Evolutionary conservation across 2,888 invertebrate species (phyloP).

Genomic region (Hoplodrina ambigua): DNA sequence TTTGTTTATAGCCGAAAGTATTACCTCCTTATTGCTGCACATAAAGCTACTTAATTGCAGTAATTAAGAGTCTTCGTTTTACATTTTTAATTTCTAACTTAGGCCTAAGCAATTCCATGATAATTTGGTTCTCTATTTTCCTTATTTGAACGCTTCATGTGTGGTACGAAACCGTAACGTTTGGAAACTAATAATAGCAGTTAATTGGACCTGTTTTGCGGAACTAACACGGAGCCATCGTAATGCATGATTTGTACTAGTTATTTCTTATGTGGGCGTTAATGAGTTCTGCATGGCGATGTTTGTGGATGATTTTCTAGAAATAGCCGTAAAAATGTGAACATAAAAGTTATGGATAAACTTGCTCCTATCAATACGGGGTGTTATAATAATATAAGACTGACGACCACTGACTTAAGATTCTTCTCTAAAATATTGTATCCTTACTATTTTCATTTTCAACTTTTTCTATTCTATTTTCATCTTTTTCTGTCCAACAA

Average conservation of each 20-base stretch:
- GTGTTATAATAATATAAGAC: too few relatives aligned
- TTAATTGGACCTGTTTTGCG: constrained; percentile 53
- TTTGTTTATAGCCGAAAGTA: constrained; percentile 13
- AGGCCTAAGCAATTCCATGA: constrained; percentile 2
- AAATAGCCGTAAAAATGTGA: constrained; percentile 4
- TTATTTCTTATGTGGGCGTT: constrained; percentile 18
- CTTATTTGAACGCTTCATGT: constrained; percentile 29
- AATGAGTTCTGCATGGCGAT: constrained; percentile 22
- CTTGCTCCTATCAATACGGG: too few relatives aligned
- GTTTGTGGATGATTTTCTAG: constrained; percentile 10
- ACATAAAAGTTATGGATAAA: too few relatives aligned
- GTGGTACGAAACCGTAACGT: constrained; percentile 21
- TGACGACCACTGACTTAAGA: too few relatives aligned
- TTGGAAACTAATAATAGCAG: constrained; percentile 47
- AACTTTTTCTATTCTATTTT: too few relatives aligned
- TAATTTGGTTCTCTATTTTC: constrained; percentile 40
- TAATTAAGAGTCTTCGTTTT: constrained; percentile 10
- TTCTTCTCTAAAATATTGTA: too few relatives aligned
- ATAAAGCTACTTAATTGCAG: constrained; percentile 12
- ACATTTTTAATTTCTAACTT: constrained; percentile 5
- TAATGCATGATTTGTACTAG: constrained; percentile 45
- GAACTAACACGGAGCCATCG: constrained; percentile 48
- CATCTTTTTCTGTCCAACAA: too few relatives aligned
- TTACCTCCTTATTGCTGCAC: constrained; percentile 9
- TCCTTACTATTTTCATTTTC: too few relatives aligned